Conservation (phyloP, 2,888 invertebrate species). For the Mythimna pallens region DNA sequence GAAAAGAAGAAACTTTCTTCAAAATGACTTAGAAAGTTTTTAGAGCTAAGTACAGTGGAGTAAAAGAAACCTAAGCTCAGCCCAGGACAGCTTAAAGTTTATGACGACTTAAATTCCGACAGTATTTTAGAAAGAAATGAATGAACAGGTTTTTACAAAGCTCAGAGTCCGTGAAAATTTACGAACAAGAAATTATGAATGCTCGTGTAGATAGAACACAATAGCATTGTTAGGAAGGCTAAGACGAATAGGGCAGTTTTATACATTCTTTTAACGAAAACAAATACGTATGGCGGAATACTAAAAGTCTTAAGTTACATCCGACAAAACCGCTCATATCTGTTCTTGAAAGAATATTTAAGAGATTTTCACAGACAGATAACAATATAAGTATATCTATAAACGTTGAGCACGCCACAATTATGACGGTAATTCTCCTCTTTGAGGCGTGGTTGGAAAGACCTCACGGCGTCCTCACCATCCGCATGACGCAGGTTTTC, state of each 20-base stretch:
- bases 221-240: slow-evolving; percentile 25
- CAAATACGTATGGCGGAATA: neutral
- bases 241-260: slow-evolving; percentile 1
- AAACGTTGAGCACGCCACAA: fast-evolving
- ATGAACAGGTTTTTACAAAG: slow-evolving; percentile 9
- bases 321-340: neutral
- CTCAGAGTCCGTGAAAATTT: slow-evolving; percentile 4
- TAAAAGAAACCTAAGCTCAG: neutral
- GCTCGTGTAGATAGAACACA: slow-evolving; percentile 39
- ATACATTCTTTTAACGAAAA: slow-evolving; percentile 19
- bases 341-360: slow-evolving; percentile 2
- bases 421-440: no score
- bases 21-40: neutral
- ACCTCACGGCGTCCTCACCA: no score
- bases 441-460: no score
- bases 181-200: slow-evolving; percentile 42
- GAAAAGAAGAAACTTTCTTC: neutral
- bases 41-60: neutral
- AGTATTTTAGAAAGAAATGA: slow-evolving; percentile 7
- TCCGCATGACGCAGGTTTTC: no score
- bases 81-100: neutral
- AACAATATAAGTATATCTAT: no score
- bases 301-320: neutral
- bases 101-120: neutral
- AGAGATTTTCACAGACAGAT: neutral